Evolutionary conservation across 2,888 invertebrate species (phyloP).

Genomic region (Cryptus viduatorius): DNA sequence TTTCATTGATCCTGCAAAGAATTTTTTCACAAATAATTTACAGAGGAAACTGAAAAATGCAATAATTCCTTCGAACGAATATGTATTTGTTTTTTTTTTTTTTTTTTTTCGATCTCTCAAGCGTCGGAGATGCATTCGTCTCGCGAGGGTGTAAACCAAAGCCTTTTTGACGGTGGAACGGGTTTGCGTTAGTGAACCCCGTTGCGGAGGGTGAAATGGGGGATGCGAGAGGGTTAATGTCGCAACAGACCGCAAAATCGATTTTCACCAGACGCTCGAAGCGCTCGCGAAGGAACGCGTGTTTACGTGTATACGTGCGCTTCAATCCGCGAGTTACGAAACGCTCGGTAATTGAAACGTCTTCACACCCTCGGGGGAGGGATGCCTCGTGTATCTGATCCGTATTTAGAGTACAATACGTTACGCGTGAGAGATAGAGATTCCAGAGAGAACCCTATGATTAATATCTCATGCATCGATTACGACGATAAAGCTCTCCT

Average conservation of each 20-base stretch:
- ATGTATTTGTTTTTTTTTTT: constrained; percentile 2
- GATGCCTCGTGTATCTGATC: constrained; percentile 35
- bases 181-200: constrained; percentile 15
- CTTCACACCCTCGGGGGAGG: constrained; percentile 34
- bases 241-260: constrained; percentile 65
- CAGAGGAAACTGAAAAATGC: neutral
- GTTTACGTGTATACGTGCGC: constrained; percentile 15
- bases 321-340: constrained; percentile 24
- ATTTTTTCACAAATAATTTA: constrained; percentile 67
- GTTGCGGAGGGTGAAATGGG: too few relatives aligned
- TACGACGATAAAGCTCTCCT: neutral
- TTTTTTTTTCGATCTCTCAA: constrained; percentile 1
- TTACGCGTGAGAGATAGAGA: constrained; percentile 6
- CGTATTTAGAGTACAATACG: constrained; percentile 11
- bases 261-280: constrained; percentile 51
- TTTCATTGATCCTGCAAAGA: constrained; percentile 77
- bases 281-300: constrained; percentile 7
- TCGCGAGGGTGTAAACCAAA: constrained; percentile 65
- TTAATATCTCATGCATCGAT: constrained; percentile 33
- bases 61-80: constrained; percentile 55
- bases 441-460: neutral
- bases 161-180: constrained; percentile 30
- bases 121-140: constrained; percentile 41
- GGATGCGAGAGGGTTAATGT: constrained; percentile 52
- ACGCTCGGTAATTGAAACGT: constrained; percentile 49